Evolutionary conservation across 2,888 invertebrate genomes (phyloP), one percentile per base, ranked within the genome.

Genomic region (Tyria jacobaeae): DNA sequence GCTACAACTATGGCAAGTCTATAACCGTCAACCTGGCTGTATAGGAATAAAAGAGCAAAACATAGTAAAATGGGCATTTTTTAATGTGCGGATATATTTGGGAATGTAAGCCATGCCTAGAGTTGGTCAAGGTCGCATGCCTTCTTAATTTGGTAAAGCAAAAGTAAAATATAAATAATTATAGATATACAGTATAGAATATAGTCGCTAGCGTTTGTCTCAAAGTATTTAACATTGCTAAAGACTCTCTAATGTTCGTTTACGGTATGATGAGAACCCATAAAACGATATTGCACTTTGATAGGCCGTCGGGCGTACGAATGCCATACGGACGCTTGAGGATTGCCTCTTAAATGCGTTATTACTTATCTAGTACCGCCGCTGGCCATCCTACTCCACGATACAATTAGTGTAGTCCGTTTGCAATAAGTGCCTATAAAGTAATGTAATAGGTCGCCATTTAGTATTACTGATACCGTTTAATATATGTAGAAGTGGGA

Each of bases 261-360:
- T 76, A 76, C 71, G 80, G 79, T 82, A 82, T 86, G 83, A 87
- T 81, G 80, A 75, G 73, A 56, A 77, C 70, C 80, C 86, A 83
- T 89, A 87, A 89, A 89, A 84, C 74, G 82, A 84, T 85, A 88
- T 83, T 85, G 87, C 86, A 86, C 76, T 87, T 87, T 89, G 86
- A 89, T 87, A 87, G 86, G 83, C 64, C 57, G 60, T 81, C 73
- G 70, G 79, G 76, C 73, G 64, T 62, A 66, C 69, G 78, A 82
- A 83, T 80, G 80, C 62, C 58, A 58, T 49, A 51, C 62, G 54
- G 54, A 55, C 81, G 79, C 67, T 67, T 57, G 71, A 67, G 75
- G 82, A 85, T 83, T 75, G 85, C 81, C 82, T 76, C 80, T 85
- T 85, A 86, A 85, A 79, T 83, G 81, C 80, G 79, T 85, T 85